Base-by-base conservation (phyloP, 37 sponge, comb jelly and placozoan genomes). In the Hormiphora californensis region DNA sequence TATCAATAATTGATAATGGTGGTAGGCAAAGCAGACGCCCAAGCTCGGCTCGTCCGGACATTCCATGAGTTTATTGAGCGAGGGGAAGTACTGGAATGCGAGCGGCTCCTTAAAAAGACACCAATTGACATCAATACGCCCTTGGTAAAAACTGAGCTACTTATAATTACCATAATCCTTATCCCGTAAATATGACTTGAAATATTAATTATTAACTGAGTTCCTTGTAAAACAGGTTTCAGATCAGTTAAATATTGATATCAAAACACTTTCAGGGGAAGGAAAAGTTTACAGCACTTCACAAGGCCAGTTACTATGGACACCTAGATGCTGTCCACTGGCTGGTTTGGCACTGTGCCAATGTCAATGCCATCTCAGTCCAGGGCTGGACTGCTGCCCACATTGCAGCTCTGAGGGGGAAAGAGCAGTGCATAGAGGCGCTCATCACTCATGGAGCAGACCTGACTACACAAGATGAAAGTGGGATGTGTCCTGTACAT, bases 331-430 rank as follows among this genome's bases (percentile, higher is more conserved):
- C 38, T 17, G 37, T 65, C 3, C 67, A 65, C 36, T 65, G 67
- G 67, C 36, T 65, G 37, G 67, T 65, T 5, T 65, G 67, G 67
- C 67, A 65, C 36, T 36, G 38, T 32, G 67, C 67, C 15, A 38
- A 65, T 65, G 17, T 33, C 8, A 65, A 65, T 65, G 67, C 28
- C 30, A 11, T 7, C 3, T 65, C 67, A 7, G 17, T 65, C 12
- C 67, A 65, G 17, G 67, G 67, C 33, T 65, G 67, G 67, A 65
- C 67, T 34, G 38, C 67, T 34, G 67, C 67, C 17, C 67, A 65
- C 17, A 33, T 65, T 4, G 67, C 67, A 36, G 67, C 67, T 36
- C 3, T 65, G 2, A 21, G 67, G 37, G 67, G 67, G 38, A 65
- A 65, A 28, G 67, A 65, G 3, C 67, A 65, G 17, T 65, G 67